Evolutionary conservation across 64 coral and sea anemone species (phyloP), one percentile per base, ranked within the genome.

Genomic region (Actinia equina): DNA sequence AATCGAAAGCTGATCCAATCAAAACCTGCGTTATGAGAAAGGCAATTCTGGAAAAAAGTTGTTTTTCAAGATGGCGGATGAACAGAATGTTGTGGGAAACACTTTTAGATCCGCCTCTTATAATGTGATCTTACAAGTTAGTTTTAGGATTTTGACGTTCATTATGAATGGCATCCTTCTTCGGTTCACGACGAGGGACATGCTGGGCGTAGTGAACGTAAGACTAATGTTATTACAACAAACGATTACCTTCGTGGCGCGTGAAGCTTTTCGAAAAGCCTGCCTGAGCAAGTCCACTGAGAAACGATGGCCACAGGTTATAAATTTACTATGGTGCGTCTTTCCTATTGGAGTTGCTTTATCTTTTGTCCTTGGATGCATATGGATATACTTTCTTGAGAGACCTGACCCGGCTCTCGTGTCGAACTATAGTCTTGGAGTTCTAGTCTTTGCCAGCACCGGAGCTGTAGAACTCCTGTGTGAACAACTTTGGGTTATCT

Each of bases 101-200:
- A 96, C 94, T 53, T 91, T 92, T 27, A 91, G 94, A 85, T 99
- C 97, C 17, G 97, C 97, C 62, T 99, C 97, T 18, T 99, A 99
- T 44, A 99, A 99, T 93, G 97, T 99, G 54, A 59, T 95, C 82
- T 52, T 99, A 15, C 97, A 99, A 64, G 91, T 99, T 91, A 87
- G 84, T n/a, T 99, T 99, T 83, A 92, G 97, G 54, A 95, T 99
- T 53, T 84, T 99, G 54, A 99, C 97, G 69, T 99, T 99, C 89
- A 30, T 95, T 45, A 99, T 99, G 97, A 99, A 99, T 83, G 97
- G 87, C 22, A 53, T 99, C 27, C 91, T 99, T 80, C 82, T 99
- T 17, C 85, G 97, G 22, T 99, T 86, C 90, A 99, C 91, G 1
- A 90, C 90, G 22, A 94, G 92, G 67, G 97, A 99, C n/a, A 99